Evolutionary conservation across 30 jellyfish, hydroid and myxozoan genomes (phyloP), one percentile per base, ranked within the genome.

Genomic region (Turritopsis dohrnii): DNA sequence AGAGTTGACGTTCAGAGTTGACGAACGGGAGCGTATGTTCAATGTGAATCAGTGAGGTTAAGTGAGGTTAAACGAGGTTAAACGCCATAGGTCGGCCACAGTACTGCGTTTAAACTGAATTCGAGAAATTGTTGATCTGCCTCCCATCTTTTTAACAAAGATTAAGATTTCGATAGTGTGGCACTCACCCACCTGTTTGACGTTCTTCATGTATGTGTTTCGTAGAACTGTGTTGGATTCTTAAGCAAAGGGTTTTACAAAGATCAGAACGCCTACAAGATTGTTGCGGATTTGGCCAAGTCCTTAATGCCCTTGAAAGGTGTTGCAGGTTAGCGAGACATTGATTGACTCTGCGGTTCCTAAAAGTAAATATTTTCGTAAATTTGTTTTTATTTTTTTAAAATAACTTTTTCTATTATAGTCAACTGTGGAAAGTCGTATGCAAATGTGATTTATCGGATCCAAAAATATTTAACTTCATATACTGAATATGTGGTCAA

Each of bases 381-480:
- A 72, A 18, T 60, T 60, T 18, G 21, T 18, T 23, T 18, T 23
- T 21, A 23, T 60, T 18, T 60, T 18, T 23, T 60, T 60, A 60
- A 60, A 0, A 23, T 60, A 18, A 18, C 21, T 60, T 69, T 22
- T 22, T 71, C n/a, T 54, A 20, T 72, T 27, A 1, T 73, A 92
- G 98, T 91, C 22, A 93, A 89, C 80, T 96, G 96, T 22, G 83
- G 73, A 30, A 93, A 88, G 71, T 84, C 76, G 21, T 93, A 93
- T 79, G 73, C 86, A 18, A 76, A 88, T 16, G 88, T 86, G 3
- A 74, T 81, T 52, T 91, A 86, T 72, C 89, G 89, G 82, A 30
- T 93, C n/a, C 65, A 87, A 8, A 93, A 88, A 54, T 83, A 83
- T 79, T 93, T 96, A 96, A 79, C 96, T 9, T 84, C 83, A 25